phyloP scores from a whole-genome alignment of 1,140 invertebrate species.

The Drosophila ercepeae region DNA sequence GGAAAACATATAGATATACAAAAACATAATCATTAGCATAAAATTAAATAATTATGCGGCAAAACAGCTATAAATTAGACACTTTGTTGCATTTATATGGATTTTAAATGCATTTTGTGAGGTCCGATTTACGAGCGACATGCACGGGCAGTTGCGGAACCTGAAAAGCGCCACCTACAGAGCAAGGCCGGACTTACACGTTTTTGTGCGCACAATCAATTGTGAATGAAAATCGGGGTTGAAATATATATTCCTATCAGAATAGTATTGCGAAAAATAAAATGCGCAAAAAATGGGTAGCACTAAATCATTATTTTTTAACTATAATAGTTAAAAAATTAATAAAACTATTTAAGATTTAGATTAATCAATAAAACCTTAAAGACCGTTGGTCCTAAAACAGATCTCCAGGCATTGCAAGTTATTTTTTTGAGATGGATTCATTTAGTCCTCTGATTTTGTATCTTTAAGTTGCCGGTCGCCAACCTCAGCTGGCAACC shows the following conservation, averaged over 20 bases:
- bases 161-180: slow-evolving; percentile 53
- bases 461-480: not conserved
- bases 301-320: not conserved
- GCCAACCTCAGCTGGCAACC: slow-evolving; percentile 50
- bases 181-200: slow-evolving; percentile 4
- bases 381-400: too few relatives aligned
- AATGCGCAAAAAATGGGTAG: not conserved
- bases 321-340: not conserved
- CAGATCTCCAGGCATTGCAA: too few relatives aligned
- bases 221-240: slow-evolving; percentile 32
- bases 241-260: slow-evolving; percentile 54
- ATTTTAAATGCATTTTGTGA: not conserved
- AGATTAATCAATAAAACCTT: not conserved
- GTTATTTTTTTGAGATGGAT: not conserved
- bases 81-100: not conserved
- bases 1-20: not conserved
- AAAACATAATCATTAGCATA: not conserved
- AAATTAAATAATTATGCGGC: not conserved
- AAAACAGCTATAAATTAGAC: not conserved
- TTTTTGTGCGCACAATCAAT: slow-evolving; percentile 54
- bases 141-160: slow-evolving; percentile 30
- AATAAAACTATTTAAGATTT: not conserved
- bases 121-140: slow-evolving; percentile 16
- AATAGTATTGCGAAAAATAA: not conserved
- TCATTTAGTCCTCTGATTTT: not conserved